A percentile compares a stretch with the other conserved stretches of the same genome.
Conservation (phyloP, 2,888 invertebrate genomes). For the Aricia artaxerxes region DNA sequence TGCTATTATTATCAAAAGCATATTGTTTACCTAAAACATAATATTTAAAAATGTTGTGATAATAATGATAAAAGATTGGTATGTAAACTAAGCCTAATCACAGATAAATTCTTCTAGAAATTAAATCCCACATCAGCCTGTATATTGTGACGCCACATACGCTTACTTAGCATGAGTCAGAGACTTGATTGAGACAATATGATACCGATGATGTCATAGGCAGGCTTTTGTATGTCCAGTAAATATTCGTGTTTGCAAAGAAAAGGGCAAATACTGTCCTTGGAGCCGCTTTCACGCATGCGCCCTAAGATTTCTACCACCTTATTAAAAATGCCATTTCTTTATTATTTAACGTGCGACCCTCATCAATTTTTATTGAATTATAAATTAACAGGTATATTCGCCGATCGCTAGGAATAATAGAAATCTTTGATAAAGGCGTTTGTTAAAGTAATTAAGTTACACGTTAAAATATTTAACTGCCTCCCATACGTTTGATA, state of each 20-base stretch:
- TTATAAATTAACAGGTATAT: background rate
- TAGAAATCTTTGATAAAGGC: background rate
- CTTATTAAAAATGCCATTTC: slow-evolving; percentile 31
- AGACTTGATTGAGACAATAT: slow-evolving; percentile 16
- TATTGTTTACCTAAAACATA: background rate
- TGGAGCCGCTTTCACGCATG: slow-evolving; percentile 48
- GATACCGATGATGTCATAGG: slow-evolving; percentile 25
- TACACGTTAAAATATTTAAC: background rate
- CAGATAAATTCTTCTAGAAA: background rate
- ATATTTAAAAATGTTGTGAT: no score
- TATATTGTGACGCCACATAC: slow-evolving; percentile 8
- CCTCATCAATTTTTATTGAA: background rate
- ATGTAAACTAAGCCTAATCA: background rate
- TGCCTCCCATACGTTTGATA: no score
- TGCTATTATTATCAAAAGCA: no score
- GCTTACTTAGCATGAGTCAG: slow-evolving; percentile 10
- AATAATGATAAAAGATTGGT: no score
- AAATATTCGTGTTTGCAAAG: slow-evolving; percentile 22
- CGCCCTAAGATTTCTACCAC: slow-evolving; percentile 43
- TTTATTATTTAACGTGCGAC: slow-evolving; percentile 15
- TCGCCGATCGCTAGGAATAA: background rate
- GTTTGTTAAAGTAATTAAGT: background rate
- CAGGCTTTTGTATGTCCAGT: slow-evolving; percentile 19
- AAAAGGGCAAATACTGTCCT: slow-evolving; percentile 38
- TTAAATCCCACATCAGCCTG: background rate